Percentiles rank a stretch among this genome's conserved stretches.
phyloP scores from a whole-genome alignment of 1,140 invertebrate species.

The Drosophila melanogaster region DNA sequence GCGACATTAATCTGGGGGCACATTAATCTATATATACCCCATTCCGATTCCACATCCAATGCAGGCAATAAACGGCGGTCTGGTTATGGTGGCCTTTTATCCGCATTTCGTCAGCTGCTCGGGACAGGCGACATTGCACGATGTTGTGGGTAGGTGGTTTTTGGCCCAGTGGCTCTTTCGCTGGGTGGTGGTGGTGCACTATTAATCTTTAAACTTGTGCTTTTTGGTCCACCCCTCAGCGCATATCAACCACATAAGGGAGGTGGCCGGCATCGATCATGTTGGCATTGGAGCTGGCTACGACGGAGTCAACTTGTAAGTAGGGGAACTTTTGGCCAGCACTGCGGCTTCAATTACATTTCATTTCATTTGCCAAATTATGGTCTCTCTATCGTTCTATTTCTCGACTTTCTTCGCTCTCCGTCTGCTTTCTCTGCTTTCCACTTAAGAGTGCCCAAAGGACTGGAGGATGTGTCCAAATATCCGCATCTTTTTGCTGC shows the following conservation, averaged over 20 bases:
- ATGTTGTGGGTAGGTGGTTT: constrained; percentile 89
- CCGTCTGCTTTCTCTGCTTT: not conserved
- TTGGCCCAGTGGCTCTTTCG: constrained; percentile 1
- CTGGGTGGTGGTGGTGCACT: not conserved
- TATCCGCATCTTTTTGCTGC: constrained; percentile 91
- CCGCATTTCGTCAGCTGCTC: constrained; percentile 93
- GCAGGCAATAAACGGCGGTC: constrained; percentile 89
- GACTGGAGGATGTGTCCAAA: constrained; percentile 93
- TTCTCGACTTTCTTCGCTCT: not conserved
- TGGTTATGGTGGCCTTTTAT: constrained; percentile 96
- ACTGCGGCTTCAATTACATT: constrained; percentile 26
- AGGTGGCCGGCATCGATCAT: constrained; percentile 93
- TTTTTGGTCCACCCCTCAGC: constrained; percentile 86
- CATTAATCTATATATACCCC: constrained; percentile 31
- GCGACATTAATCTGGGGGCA: constrained; percentile 15
- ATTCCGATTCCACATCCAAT: constrained; percentile 16
- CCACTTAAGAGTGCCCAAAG: constrained; percentile 87
- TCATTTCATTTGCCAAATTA: constrained; percentile 42
- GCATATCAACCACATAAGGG: constrained; percentile 94
- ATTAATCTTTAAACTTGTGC: constrained; percentile 51
- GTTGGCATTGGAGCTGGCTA: constrained; percentile 93
- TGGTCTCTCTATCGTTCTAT: constrained; percentile 9
- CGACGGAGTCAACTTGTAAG: constrained; percentile 93
- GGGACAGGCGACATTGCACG: constrained; percentile 89
- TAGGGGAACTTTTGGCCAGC: constrained; percentile 47